phyloP scores from a whole-genome alignment of 2,888 invertebrate genomes.

The Piscicola geometra region DNA sequence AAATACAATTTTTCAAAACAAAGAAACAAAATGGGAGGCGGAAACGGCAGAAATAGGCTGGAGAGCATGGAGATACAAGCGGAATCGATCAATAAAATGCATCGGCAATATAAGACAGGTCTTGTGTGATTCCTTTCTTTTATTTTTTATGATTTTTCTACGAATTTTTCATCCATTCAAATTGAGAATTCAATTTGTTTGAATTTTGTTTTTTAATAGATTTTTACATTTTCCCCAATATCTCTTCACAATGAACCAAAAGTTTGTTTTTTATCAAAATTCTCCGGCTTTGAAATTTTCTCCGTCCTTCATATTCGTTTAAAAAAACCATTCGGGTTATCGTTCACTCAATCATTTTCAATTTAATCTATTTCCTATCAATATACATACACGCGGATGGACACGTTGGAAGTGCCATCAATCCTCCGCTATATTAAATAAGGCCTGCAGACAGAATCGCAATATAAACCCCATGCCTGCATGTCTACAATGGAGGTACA shows the following conservation, averaged over 20 bases:
- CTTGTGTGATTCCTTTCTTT: not conserved
- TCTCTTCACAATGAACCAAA: no score
- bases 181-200: no score
- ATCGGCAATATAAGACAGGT: slow-evolving; percentile 1
- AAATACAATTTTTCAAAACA: not conserved
- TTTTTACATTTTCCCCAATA: no score
- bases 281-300: no score
- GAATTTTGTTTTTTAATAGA: no score
- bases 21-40: slow-evolving; percentile 2
- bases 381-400: not conserved
- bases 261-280: no score
- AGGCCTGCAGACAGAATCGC: not conserved
- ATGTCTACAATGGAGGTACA: no score
- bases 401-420: not conserved
- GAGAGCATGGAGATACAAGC: slow-evolving; percentile 12
- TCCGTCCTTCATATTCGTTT: no score
- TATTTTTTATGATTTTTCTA: not conserved
- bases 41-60: not conserved
- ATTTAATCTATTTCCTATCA: not conserved
- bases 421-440: not conserved
- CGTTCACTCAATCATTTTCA: no score
- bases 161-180: no score
- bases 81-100: slow-evolving; percentile 5
- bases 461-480: no score
- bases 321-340: no score